Percentiles rank a stretch among this genome's conserved stretches.
Evolutionary conservation across 2,888 invertebrate species (phyloP).

Genomic region (Hyppa rectilinea): DNA sequence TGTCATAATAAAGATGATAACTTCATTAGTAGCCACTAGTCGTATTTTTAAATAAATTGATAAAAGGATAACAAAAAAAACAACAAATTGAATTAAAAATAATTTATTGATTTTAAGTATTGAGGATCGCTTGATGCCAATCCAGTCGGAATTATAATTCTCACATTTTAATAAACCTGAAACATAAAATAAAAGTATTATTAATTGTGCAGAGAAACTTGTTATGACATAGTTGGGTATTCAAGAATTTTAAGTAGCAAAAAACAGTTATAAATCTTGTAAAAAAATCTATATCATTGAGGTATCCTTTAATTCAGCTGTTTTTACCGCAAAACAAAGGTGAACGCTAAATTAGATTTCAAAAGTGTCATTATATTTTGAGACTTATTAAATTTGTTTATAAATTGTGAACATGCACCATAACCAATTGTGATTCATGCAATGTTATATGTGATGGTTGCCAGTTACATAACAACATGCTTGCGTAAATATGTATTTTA

Average conservation of each 20-base stretch:
- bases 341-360: constrained; percentile 4
- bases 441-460: constrained; percentile 5
- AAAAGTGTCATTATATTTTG: neutral
- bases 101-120: constrained; percentile 55
- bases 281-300: constrained; percentile 3
- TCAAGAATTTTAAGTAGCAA: neutral
- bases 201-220: neutral
- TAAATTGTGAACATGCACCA: constrained; percentile 18
- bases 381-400: constrained; percentile 1
- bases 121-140: constrained; percentile 37
- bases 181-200: constrained; percentile 49
- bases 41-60: neutral
- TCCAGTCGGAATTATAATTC: constrained; percentile 29
- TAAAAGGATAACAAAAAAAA: constrained; percentile 14
- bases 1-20: neutral
- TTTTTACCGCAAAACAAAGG: constrained; percentile 33
- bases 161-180: constrained; percentile 51
- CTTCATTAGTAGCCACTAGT: neutral
- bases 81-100: constrained; percentile 22
- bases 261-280: neutral
- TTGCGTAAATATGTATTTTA: constrained; percentile 2
- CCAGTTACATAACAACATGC: constrained; percentile 24
- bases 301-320: neutral
- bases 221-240: neutral
- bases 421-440: constrained; percentile 29